These are phyloP conservation scores for Oreochromis aureus DNA, from an alignment of 2,113 vertebrate species.

Conservation along the genomic window DNA sequence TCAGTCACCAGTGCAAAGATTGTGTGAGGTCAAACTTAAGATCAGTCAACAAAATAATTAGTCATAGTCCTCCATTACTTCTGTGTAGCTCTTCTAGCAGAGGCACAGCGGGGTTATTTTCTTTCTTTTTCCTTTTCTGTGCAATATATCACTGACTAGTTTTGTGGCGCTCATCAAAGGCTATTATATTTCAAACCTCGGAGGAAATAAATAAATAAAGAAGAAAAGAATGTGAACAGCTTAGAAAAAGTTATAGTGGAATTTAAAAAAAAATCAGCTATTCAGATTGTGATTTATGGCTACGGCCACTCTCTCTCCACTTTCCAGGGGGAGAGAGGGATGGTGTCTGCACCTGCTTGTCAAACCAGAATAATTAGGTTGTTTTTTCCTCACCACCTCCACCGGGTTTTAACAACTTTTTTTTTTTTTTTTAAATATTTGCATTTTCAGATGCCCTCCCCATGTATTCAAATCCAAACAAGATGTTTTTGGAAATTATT, in stretches of 20 bases:
- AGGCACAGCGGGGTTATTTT: conserved; percentile 5
- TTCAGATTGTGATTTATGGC: conserved; percentile 16
- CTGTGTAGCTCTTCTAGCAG: background rate
- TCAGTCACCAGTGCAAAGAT: background rate
- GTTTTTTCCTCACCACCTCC: background rate
- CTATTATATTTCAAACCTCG: background rate
- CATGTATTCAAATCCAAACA: background rate
- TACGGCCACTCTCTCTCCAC: background rate
- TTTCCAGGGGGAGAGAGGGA: background rate
- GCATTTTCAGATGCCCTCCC: background rate
- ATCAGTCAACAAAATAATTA: conserved; percentile 5
- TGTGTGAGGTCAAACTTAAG: background rate
- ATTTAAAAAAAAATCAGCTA: background rate
- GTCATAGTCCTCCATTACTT: background rate
- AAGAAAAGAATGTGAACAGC: background rate
- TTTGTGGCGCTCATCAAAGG: background rate
- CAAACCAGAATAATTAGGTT: background rate
- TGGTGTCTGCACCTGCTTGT: background rate
- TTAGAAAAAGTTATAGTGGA: background rate
- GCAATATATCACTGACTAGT: conserved; percentile 32
- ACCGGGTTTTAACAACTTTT: background rate
- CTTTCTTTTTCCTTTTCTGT: background rate
- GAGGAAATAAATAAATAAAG: background rate
- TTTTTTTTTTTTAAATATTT: background rate
- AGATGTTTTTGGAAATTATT: background rate